Evolutionary conservation across 2,113 vertebrate species (phyloP), one percentile per base, ranked within the genome.

Genomic region (Ibidorhyncha struthersii): DNA sequence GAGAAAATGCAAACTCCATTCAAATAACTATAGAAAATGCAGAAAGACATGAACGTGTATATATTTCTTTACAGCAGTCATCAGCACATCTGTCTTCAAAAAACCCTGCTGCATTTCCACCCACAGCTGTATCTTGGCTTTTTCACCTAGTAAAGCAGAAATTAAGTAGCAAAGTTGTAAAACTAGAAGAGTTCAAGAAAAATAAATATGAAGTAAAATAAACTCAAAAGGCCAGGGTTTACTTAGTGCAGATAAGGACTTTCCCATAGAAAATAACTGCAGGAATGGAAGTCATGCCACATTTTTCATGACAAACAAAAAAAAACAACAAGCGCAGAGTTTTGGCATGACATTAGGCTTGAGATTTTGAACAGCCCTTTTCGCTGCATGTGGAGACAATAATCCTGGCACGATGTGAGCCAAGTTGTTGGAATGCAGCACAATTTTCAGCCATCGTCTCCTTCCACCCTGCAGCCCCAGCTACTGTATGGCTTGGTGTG

Each of bases 291-390:
- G 43, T 67, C 19, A 4, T 81, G 72, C 66, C 84, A 50, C 49
- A 45, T 61, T 86, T 95, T 84, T 86, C 74, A 36, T 20, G 43
- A 85, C 73, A 96, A 97, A 92, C 61, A 93, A 91, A 86, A 80
- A 80, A 79, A 88, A 93, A 91, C 77, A 95, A 80, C 55, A 86
- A 92, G 96, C 84, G 87, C 88, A 96, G 90, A 95, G 96, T 98
- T 97, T 95, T 97, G 97, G 96, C 97, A 90, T 96, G 87, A 67
- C 62, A 19, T 52, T 53, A 89, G 45, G 9, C 95, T 77, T 86
- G 71, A 69, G 53, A 92, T 93, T 98, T 97, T 94, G 94, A 97
- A 83, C 97, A 97, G 88, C 93, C 77, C 52, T 90, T 92, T 97
- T 95, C 97, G 78, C 96, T 97, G 89, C 20, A 0, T 82, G 89